phyloP scores from a whole-genome alignment of 2,797 vertebrate species.

The Onychomys leucogaster region DNA sequence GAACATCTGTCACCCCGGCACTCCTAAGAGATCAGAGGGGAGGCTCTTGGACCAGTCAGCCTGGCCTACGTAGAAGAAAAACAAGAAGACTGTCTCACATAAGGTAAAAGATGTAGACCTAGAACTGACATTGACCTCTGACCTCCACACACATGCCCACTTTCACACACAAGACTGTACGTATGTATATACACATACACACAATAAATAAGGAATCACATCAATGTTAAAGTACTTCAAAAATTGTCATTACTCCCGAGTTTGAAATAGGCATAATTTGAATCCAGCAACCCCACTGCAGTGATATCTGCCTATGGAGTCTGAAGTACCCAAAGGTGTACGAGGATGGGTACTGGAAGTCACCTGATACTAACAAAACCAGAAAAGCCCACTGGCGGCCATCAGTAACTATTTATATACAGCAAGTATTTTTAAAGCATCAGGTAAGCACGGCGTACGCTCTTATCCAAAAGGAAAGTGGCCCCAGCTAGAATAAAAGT shows the following conservation, averaged over 20 bases:
- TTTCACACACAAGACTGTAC: not conserved
- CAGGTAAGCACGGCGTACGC: not conserved
- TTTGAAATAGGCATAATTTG: not conserved
- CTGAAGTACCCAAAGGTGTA: not conserved
- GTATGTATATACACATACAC: not conserved
- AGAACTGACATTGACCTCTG: no score
- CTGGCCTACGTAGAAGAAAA: not conserved
- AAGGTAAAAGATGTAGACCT: not conserved
- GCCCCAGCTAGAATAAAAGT: not conserved
- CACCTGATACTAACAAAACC: not conserved
- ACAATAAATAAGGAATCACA: not conserved
- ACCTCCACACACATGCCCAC: not conserved
- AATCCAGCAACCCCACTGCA: not conserved
- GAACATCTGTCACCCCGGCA: not conserved
- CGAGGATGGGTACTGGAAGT: not conserved
- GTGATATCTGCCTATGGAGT: not conserved
- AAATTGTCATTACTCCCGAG: not conserved
- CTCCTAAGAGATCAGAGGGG: no score
- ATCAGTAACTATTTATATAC: not conserved
- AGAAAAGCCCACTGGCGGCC: not conserved
- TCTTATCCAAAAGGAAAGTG: not conserved
- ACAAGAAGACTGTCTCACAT: not conserved
- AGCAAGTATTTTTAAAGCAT: slow-evolving; percentile 4
- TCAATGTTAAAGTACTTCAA: not conserved
- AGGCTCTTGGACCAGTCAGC: not conserved